A percentile compares a stretch with the other conserved stretches of the same genome.
Conservation (phyloP, 2,113 vertebrate genomes). For the Tragelaphus strepsiceros region DNA sequence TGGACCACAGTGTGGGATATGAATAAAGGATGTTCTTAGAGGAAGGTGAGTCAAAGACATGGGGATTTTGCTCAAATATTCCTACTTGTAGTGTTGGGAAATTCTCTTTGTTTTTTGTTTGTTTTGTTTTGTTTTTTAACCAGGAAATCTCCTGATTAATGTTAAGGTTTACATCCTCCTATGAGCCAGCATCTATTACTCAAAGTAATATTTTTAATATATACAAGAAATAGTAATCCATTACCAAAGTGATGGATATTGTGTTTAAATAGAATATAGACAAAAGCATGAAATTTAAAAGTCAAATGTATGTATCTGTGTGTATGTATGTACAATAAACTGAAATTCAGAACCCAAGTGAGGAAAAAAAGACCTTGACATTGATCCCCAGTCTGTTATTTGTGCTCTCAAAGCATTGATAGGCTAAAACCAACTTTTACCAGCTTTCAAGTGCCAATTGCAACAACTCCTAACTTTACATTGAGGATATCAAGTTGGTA, state of each 20-base stretch:
- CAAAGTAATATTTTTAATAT: not conserved
- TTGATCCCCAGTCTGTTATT: not conserved
- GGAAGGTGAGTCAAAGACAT: not conserved
- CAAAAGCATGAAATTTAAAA: not conserved
- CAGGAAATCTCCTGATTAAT: not conserved
- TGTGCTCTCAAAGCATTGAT: not conserved
- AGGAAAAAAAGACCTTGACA: not conserved
- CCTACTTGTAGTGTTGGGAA: not conserved
- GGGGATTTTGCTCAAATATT: not conserved
- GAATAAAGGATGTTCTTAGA: not conserved
- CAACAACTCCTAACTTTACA: not conserved
- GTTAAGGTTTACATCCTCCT: not conserved
- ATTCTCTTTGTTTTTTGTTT: not conserved
- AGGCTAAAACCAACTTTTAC: not conserved
- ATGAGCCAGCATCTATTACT: not conserved
- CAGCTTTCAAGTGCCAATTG: not conserved
- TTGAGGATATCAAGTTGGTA: not conserved
- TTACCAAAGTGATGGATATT: not conserved
- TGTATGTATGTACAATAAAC: not conserved
- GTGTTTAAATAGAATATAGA: not conserved
- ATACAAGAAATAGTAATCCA: not conserved
- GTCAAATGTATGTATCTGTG: not conserved
- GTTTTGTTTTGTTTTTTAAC: not conserved
- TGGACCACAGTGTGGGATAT: not conserved
- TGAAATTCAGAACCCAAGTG: not conserved